phyloP scores from a whole-genome alignment of 2,797 vertebrate species.

The Periparus ater region DNA sequence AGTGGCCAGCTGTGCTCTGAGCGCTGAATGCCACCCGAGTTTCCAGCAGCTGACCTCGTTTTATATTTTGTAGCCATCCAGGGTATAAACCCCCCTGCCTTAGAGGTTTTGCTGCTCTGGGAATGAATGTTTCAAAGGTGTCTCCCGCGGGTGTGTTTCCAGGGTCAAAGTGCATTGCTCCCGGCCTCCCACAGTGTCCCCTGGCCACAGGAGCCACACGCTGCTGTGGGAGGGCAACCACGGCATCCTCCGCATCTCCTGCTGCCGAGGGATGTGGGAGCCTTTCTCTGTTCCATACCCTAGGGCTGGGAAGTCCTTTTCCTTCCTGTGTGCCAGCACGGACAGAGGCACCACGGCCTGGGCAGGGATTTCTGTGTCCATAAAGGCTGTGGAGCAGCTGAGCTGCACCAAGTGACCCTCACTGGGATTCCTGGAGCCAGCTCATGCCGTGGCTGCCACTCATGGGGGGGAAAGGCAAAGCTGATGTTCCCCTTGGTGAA shows the following conservation, averaged over 20 bases:
- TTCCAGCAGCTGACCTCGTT: neutral
- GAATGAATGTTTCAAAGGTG: slow-evolving; percentile 22
- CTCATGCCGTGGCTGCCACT: neutral
- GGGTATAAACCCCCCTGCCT: neutral
- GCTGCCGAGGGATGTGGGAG: neutral
- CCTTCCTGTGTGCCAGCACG: neutral
- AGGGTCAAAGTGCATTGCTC: slow-evolving; percentile 59
- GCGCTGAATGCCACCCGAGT: rapidly evolving
- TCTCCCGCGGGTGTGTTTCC: neutral
- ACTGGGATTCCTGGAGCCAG: neutral
- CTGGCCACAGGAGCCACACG: neutral
- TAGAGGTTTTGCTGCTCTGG: neutral
- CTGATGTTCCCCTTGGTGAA: neutral
- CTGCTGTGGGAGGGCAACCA: neutral
- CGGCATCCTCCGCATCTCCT: neutral
- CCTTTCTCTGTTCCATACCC: neutral
- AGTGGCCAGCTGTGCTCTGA: rapidly evolving
- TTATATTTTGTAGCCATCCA: neutral
- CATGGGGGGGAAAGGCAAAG: neutral
- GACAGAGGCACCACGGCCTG: rapidly evolving
- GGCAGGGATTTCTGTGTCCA: rapidly evolving
- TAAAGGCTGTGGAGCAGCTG: neutral
- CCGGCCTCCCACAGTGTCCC: neutral
- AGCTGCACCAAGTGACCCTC: neutral
- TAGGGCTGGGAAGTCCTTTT: neutral